Conservation (phyloP, 1,140 invertebrate genomes). For the Conopomorpha cramerella region DNA sequence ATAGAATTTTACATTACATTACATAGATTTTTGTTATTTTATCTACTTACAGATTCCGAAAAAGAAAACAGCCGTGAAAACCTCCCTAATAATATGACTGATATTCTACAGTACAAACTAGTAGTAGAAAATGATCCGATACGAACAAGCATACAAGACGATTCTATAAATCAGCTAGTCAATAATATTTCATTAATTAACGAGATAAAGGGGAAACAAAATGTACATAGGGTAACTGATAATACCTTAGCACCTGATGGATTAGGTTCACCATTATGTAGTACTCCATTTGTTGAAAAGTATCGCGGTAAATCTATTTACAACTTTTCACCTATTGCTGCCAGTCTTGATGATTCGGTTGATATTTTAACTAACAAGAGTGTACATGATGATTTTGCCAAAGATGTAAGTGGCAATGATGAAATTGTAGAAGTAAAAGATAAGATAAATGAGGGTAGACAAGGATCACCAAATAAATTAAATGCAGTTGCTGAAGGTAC, state of each 20-base stretch:
- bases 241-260: too few species aligned
- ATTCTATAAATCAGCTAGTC: conserved; percentile 33
- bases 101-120: conserved; percentile 27
- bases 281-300: conserved; percentile 37
- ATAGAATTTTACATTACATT: too few species aligned
- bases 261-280: conserved; percentile 36
- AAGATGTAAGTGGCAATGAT: conserved; percentile 2
- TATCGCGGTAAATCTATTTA: conserved; percentile 37
- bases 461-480: too few species aligned
- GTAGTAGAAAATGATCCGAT: conserved; percentile 22
- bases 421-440: too few species aligned
- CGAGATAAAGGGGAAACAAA: conserved; percentile 4
- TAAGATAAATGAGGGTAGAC: background rate
- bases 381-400: too few species aligned
- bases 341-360: too few species aligned
- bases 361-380: too few species aligned
- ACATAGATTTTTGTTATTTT: background rate
- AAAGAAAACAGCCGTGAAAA: conserved; percentile 29
- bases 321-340: conserved; percentile 43
- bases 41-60: conserved; percentile 26
- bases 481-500: too few species aligned
- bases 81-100: conserved; percentile 14
- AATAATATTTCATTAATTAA: conserved; percentile 22
- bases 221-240: too few species aligned
- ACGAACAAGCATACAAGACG: conserved; percentile 12